Evolutionary conservation across 1,140 invertebrate genomes (phyloP).

Genomic region (Dendrolimus kikuchii): DNA sequence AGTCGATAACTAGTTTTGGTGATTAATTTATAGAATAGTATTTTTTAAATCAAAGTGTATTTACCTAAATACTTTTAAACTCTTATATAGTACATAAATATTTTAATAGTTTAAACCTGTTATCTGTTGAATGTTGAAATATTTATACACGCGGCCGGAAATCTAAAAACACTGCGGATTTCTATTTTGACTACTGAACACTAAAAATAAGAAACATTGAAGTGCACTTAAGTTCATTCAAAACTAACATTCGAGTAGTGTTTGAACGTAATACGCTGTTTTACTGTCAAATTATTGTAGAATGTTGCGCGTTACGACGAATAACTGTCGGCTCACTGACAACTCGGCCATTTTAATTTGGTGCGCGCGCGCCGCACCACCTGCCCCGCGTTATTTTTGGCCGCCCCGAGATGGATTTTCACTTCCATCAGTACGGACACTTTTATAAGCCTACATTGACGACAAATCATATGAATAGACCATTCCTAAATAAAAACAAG

Average conservation of each 20-base stretch:
- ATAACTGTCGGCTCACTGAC: slow-evolving; percentile 36
- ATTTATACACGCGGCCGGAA: not conserved
- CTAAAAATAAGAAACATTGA: slow-evolving; percentile 17
- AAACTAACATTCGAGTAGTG: slow-evolving; percentile 18
- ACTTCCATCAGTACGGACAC: slow-evolving; percentile 36
- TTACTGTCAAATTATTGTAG: slow-evolving; percentile 32
- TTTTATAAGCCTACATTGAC: slow-evolving; percentile 54
- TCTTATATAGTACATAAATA: not conserved
- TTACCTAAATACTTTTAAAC: too few species aligned
- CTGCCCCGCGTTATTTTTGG: slow-evolving; percentile 45
- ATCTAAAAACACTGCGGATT: too few species aligned
- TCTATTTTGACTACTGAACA: too few species aligned
- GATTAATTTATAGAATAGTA: too few species aligned
- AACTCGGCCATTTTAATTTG: slow-evolving; percentile 43
- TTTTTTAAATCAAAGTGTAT: too few species aligned
- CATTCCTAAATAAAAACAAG: slow-evolving; percentile 61
- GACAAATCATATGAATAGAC: slow-evolving; percentile 61
- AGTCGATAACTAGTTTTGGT: too few species aligned
- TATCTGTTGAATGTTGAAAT: not conserved
- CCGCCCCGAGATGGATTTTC: slow-evolving; percentile 34
- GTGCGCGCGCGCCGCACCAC: slow-evolving; percentile 33
- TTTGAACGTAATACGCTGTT: slow-evolving; percentile 25
- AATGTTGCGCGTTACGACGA: slow-evolving; percentile 27
- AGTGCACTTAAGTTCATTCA: slow-evolving; percentile 24
- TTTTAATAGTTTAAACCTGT: not conserved